Evolutionary conservation across 1,140 invertebrate species (phyloP).

Genomic region (Spodoptera frugiperda): DNA sequence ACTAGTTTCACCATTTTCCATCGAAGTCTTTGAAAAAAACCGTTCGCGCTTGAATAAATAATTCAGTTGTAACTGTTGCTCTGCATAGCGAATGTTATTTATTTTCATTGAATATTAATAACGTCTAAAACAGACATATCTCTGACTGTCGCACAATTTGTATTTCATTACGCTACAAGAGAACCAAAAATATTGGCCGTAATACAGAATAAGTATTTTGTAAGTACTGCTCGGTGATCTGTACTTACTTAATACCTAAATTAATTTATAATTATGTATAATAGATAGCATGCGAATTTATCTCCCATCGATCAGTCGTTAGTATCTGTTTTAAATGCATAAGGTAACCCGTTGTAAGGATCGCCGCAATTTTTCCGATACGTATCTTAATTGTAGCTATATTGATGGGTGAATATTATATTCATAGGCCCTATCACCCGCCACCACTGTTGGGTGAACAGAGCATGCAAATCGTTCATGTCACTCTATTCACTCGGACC

Average conservation of each 20-base stretch:
- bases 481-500: constrained; percentile 62
- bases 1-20: constrained; percentile 37
- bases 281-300: too few relatives aligned
- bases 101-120: constrained; percentile 29
- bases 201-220: too few relatives aligned
- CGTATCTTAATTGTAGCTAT: neutral
- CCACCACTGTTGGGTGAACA: constrained; percentile 49
- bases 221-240: too few relatives aligned
- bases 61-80: constrained; percentile 16
- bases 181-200: too few relatives aligned
- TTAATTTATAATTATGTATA: too few relatives aligned
- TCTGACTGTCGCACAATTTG: neutral
- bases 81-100: constrained; percentile 37
- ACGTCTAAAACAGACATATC: neutral
- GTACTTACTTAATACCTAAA: too few relatives aligned
- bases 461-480: constrained; percentile 72
- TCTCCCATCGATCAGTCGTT: too few relatives aligned
- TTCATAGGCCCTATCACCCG: neutral
- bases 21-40: constrained; percentile 28
- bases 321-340: neutral
- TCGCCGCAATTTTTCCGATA: neutral
- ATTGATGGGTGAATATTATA: constrained; percentile 2
- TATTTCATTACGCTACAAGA: neutral
- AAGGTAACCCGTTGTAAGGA: too few relatives aligned
- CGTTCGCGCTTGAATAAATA: constrained; percentile 32